Base-by-base conservation (phyloP, 2,888 invertebrate species). In the Esperia sulphurella region DNA sequence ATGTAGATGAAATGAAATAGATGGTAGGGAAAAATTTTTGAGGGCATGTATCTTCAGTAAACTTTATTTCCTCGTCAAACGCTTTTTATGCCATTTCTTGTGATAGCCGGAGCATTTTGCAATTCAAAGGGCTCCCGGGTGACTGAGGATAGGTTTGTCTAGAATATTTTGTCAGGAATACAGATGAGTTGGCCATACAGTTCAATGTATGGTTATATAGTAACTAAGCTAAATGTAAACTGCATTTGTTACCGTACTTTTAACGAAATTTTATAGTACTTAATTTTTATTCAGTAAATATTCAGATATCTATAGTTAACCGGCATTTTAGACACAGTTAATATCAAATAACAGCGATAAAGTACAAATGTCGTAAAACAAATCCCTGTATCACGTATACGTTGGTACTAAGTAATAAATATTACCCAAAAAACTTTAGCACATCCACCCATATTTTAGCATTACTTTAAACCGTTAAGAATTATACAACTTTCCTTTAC, bases 71-170 rank as follows among this genome's bases (percentile, higher is more conserved):
- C 49, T 33, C 53, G 63, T 55, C 45, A 54, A 54, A 56, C 50
- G 57, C 64, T 79, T 76, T 76, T 70, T 75, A 68, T 65, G 59
- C 65, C 59, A 63, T 71, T 77, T 71, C 71, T 75, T 73, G 73
- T 69, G 73, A 71, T 68, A 60, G 63, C 54, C 63, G 53, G 54
- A 57, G 55, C 63, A 62, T 71, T 81, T 80, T 77, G 78, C 79
- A 79, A 80, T 80, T 79, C 79, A 79, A 79, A 79, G 64, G 71
- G 62, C 65, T 61, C 59, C 59, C 55, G 58, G 57, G 62, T 59
- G 64, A 57, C 65, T 67, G 52, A 52, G 59, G 61, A 66, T 68
- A 66, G 62, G 63, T 63, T 71, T 61, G 60, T 61, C 68, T 70
- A 58, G 61, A 53, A 61, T 56, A 59, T 62, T 65, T 69, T 68